phyloP scores from a whole-genome alignment of 2,888 invertebrate genomes.

The Colostygia pectinataria region DNA sequence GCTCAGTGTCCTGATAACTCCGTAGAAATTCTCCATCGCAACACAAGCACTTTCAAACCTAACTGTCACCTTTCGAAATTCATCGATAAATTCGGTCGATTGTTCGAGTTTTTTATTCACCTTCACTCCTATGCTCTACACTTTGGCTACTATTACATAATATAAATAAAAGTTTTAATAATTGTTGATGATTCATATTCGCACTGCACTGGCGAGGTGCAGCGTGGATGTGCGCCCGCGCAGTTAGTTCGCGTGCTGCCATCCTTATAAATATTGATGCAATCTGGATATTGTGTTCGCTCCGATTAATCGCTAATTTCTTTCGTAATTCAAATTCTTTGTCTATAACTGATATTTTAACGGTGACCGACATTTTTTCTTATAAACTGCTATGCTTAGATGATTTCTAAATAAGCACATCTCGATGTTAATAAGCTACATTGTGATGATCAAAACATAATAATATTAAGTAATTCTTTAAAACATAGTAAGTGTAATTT shows the following conservation, averaged over 20 bases:
- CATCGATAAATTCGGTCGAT: conserved; percentile 27
- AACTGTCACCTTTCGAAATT: conserved; percentile 30
- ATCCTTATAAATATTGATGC: conserved; percentile 79
- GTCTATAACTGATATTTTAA: conserved; percentile 36
- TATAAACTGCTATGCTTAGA: not conserved
- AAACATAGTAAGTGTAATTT: not conserved
- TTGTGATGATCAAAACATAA: too few relatives aligned
- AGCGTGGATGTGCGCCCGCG: conserved; percentile 60
- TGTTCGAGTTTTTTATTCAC: conserved; percentile 2
- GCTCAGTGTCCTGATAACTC: conserved; percentile 71
- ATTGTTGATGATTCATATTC: conserved; percentile 22
- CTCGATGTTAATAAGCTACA: too few relatives aligned
- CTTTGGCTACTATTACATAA: not conserved
- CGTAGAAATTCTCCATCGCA: conserved; percentile 73
- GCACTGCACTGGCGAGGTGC: conserved; percentile 71
- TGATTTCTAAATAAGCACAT: too few relatives aligned
- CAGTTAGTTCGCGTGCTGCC: conserved; percentile 48
- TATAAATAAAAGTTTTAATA: not conserved
- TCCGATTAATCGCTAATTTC: conserved; percentile 70
- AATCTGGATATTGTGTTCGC: conserved; percentile 66
- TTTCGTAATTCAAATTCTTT: conserved; percentile 61
- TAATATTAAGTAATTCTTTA: too few relatives aligned
- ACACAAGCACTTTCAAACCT: conserved; percentile 34
- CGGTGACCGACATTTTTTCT: conserved; percentile 30
- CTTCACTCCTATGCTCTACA: not conserved